Evolutionary conservation across 2,888 invertebrate species (phyloP).

Genomic region (Lydus trimaculatus): DNA sequence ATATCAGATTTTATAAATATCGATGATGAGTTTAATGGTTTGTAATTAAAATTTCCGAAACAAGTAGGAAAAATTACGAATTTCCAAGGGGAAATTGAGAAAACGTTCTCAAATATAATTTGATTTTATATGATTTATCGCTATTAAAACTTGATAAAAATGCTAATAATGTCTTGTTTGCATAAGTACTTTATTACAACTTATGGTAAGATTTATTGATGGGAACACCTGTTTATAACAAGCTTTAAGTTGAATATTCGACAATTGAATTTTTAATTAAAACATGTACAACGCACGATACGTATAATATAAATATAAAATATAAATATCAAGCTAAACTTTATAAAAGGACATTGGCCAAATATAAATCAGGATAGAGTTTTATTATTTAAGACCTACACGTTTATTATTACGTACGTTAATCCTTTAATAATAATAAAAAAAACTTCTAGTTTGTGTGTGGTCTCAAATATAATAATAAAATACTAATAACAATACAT

Average conservation of each 20-base stretch:
- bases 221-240: conserved; percentile 27
- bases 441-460: conserved; percentile 32
- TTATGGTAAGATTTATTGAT: conserved; percentile 18
- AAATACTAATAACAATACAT: conserved; percentile 41
- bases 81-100: too few species aligned
- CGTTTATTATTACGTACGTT: conserved; percentile 29
- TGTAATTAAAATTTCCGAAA: conserved; percentile 2
- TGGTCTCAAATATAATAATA: conserved; percentile 32
- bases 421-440: conserved; percentile 30
- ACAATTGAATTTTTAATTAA: conserved; percentile 33
- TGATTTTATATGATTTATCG: conserved; percentile 20
- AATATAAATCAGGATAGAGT: conserved; percentile 33
- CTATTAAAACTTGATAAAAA: conserved; percentile 30
- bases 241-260: conserved; percentile 26
- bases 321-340: conserved; percentile 28
- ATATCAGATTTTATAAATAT: background rate
- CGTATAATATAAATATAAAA: conserved; percentile 17
- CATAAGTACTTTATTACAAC: conserved; percentile 22
- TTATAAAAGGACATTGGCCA: conserved; percentile 24
- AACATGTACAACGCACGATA: conserved; percentile 20
- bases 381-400: conserved; percentile 15
- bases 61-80: background rate
- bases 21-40: too few species aligned
- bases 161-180: conserved; percentile 31
- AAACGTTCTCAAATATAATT: background rate